These are phyloP conservation scores for Drosophila quadrilineata DNA, from an alignment of 1,140 invertebrate species.

Conservation along the genomic window DNA sequence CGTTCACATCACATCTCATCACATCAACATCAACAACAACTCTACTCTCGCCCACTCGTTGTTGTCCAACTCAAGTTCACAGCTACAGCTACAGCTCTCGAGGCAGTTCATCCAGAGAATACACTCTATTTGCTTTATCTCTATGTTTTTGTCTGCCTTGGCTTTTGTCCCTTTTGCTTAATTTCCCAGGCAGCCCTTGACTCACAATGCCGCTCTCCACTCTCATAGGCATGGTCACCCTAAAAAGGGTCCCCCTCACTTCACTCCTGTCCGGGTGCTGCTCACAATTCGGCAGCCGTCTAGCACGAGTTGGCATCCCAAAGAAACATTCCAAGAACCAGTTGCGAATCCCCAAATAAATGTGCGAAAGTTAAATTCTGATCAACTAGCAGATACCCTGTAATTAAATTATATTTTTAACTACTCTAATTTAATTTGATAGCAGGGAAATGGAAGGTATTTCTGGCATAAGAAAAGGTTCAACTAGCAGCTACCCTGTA, in stretches of 20 bases:
- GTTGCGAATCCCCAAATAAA: conserved; percentile 38
- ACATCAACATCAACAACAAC: too few species aligned
- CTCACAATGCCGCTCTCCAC: conserved; percentile 25
- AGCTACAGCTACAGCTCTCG: conserved; percentile 7
- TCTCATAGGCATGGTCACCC: conserved; percentile 23
- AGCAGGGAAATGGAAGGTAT: not conserved
- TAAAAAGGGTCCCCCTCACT: not conserved
- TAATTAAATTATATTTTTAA: not conserved
- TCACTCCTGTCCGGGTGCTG: conserved; percentile 3
- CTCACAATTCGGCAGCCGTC: conserved; percentile 29
- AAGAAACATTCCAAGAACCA: conserved; percentile 50
- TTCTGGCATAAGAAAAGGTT: too few species aligned
- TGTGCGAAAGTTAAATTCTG: not conserved
- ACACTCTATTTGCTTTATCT: conserved; percentile 73
- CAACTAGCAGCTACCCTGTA: too few species aligned
- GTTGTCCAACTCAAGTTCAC: conserved; percentile 20
- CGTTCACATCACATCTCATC: conserved; percentile 38
- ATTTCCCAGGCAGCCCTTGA: conserved; percentile 54
- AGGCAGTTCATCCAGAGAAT: conserved; percentile 32
- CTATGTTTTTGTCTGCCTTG: conserved; percentile 42
- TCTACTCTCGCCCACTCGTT: conserved; percentile 69
- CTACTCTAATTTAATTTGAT: too few species aligned
- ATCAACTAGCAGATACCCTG: conserved; percentile 10
- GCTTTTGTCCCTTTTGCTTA: conserved; percentile 44
- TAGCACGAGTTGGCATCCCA: conserved; percentile 61